These are phyloP conservation scores for Narcine bancroftii DNA, from an alignment of 2,113 vertebrate genomes.

Conservation along the genomic window DNA sequence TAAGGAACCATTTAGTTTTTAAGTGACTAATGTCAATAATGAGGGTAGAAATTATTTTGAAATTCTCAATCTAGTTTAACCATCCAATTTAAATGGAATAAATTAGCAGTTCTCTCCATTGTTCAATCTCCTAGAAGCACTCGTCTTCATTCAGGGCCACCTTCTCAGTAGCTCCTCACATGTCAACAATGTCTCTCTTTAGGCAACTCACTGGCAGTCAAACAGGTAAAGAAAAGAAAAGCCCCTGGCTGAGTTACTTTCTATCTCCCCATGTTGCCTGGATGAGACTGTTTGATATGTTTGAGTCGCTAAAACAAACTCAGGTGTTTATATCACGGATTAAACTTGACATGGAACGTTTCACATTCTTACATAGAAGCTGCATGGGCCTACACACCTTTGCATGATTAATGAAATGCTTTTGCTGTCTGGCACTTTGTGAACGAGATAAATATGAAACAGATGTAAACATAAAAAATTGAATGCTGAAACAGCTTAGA, in stretches of 20 bases:
- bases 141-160: neutral
- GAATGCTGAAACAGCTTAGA: neutral
- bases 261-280: no score
- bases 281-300: neutral
- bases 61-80: neutral
- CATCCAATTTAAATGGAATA: neutral
- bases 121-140: neutral
- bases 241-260: no score
- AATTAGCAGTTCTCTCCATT: no score
- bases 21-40: neutral
- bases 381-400: neutral
- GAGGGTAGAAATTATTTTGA: neutral
- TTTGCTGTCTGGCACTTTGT: neutral
- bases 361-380: neutral
- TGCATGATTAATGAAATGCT: slow-evolving; percentile 24
- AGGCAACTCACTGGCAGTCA: neutral
- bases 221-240: neutral
- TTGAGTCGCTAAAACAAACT: neutral
- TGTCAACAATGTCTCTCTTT: neutral
- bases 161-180: neutral
- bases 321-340: neutral
- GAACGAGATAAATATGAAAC: slow-evolving; percentile 22
- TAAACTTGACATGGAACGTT: neutral
- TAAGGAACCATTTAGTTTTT: neutral
- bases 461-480: slow-evolving; percentile 1